phyloP scores from a whole-genome alignment of 2,888 invertebrate genomes.

The Thelaira solivaga region DNA sequence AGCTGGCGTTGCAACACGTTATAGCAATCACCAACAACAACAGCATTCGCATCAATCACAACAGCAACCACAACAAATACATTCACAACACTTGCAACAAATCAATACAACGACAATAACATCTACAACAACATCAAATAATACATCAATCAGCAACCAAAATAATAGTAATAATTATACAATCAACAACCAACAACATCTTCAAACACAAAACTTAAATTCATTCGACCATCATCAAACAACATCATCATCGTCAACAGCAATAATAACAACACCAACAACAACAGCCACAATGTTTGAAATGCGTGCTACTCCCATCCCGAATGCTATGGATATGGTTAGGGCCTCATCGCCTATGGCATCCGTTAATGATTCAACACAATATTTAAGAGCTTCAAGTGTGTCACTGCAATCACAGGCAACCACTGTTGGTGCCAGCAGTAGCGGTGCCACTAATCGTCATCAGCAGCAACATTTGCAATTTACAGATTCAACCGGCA shows the following conservation, averaged over 20 bases:
- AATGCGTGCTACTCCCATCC: constrained; percentile 47
- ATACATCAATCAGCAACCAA: constrained; percentile 29
- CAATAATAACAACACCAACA: constrained; percentile 49
- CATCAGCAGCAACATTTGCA: constrained; percentile 62
- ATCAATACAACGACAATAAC: constrained; percentile 59
- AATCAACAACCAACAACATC: constrained; percentile 6
- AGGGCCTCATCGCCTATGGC: constrained; percentile 47
- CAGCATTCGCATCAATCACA: constrained; percentile 31
- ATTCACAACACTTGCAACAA: constrained; percentile 29
- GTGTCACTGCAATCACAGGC: constrained; percentile 68
- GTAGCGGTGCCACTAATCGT: not conserved
- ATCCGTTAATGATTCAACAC: constrained; percentile 49
- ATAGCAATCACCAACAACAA: constrained; percentile 56
- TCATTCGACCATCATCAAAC: constrained; percentile 48
- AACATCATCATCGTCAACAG: not conserved
- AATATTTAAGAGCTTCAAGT: constrained; percentile 68
- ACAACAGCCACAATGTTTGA: constrained; percentile 59
- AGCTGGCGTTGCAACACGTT: constrained; percentile 55
- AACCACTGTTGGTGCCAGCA: constrained; percentile 34
- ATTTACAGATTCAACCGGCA: constrained; percentile 52
- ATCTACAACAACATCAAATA: constrained; percentile 72
- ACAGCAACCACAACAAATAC: constrained; percentile 58
- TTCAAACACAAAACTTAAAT: constrained; percentile 48
- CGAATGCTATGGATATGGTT: constrained; percentile 53
- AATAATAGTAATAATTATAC: constrained; percentile 10